These are phyloP conservation scores for Antechinus stuartii DNA, from an alignment of 2,113 vertebrate species.

Conservation along the genomic window DNA sequence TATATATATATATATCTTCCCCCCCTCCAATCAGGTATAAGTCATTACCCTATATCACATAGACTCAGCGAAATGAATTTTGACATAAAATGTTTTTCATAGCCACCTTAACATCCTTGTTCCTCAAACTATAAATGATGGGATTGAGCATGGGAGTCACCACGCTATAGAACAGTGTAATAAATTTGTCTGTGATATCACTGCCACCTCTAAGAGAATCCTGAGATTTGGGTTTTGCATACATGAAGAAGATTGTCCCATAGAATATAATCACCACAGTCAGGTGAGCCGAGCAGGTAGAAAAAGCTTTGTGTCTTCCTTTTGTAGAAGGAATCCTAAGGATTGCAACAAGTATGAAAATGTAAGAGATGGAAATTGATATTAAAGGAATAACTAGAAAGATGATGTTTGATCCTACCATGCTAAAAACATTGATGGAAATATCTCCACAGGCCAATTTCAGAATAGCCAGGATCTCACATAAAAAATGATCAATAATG, in stretches of 20 bases:
- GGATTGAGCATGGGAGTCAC: slow-evolving; percentile 77
- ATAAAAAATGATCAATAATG: slow-evolving; percentile 68
- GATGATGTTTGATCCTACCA: neutral
- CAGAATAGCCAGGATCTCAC: slow-evolving; percentile 62
- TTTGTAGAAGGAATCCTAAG: slow-evolving; percentile 56
- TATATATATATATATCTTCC: neutral
- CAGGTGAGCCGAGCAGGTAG: slow-evolving; percentile 64
- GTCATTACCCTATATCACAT: neutral
- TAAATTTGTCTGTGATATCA: slow-evolving; percentile 66
- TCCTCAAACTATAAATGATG: slow-evolving; percentile 77
- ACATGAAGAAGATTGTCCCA: slow-evolving; percentile 67
- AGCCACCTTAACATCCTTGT: slow-evolving; percentile 66
- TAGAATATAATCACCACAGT: slow-evolving; percentile 62
- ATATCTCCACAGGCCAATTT: slow-evolving; percentile 69
- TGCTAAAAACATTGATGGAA: slow-evolving; percentile 50
- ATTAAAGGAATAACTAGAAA: neutral
- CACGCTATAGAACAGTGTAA: slow-evolving; percentile 73
- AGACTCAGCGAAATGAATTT: slow-evolving; percentile 16
- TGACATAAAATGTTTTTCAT: slow-evolving; percentile 25
- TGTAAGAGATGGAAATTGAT: slow-evolving; percentile 19
- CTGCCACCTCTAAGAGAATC: slow-evolving; percentile 5
- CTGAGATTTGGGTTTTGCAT: slow-evolving; percentile 60
- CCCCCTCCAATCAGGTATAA: neutral
- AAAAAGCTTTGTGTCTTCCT: slow-evolving; percentile 59
- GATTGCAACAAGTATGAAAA: slow-evolving; percentile 55